A percentile compares a stretch with the other conserved stretches of the same genome.
phyloP scores from a whole-genome alignment of 2,888 invertebrate genomes.

The Seira sanloemensis region DNA sequence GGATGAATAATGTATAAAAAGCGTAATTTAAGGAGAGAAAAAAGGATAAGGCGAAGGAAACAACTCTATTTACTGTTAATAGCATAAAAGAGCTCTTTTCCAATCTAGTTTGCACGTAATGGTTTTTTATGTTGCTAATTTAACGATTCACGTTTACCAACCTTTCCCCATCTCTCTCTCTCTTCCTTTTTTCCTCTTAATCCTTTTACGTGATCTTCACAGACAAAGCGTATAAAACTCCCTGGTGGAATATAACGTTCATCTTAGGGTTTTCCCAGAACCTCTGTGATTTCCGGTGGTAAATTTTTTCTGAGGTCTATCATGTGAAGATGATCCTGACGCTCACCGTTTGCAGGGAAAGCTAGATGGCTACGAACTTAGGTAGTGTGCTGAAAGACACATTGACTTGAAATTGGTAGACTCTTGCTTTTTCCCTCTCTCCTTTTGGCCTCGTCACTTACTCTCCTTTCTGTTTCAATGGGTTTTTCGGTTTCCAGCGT shows the following conservation, averaged over 20 bases:
- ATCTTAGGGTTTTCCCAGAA: constrained; percentile 27
- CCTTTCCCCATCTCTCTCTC: neutral
- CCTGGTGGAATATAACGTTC: constrained; percentile 39
- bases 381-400: too few relatives aligned
- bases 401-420: too few relatives aligned
- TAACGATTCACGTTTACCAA: constrained; percentile 40
- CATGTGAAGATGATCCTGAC: too few relatives aligned
- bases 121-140: constrained; percentile 55
- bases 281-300: constrained; percentile 58
- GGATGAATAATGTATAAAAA: constrained; percentile 10
- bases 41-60: neutral
- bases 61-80: constrained; percentile 29
- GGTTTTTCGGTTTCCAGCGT: too few relatives aligned
- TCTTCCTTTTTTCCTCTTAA: constrained; percentile 27
- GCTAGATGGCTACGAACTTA: too few relatives aligned
- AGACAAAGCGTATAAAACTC: constrained; percentile 20
- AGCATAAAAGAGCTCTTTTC: constrained; percentile 31
- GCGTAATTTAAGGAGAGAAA: constrained; percentile 6
- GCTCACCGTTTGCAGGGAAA: too few relatives aligned
- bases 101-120: constrained; percentile 56
- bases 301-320: too few relatives aligned
- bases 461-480: too few relatives aligned
- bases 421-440: too few relatives aligned
- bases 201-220: constrained; percentile 36
- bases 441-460: too few relatives aligned